Percentiles rank a stretch among this genome's conserved stretches.
phyloP scores from a whole-genome alignment of 2,113 vertebrate species.

The Thunnus thynnus region DNA sequence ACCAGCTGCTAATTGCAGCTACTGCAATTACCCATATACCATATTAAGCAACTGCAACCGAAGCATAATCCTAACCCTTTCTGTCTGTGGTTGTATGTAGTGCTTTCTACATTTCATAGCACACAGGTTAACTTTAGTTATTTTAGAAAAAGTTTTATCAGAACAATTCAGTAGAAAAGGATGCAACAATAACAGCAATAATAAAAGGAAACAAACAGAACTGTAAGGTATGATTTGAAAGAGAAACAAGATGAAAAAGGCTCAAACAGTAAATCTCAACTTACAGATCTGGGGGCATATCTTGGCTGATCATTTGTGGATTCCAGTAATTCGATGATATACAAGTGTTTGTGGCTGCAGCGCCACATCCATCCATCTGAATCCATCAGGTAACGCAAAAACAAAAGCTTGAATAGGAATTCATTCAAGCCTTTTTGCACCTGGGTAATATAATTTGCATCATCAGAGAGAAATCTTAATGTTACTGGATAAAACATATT shows the following conservation, averaged over 20 bases:
- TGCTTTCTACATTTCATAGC: no score
- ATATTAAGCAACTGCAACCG: neutral
- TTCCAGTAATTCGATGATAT: slow-evolving; percentile 89
- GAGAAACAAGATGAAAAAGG: neutral
- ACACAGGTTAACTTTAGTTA: neutral
- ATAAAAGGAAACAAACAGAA: neutral
- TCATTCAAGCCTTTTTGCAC: slow-evolving; percentile 87
- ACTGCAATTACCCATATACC: no score
- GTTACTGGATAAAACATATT: neutral
- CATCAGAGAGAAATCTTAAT: neutral
- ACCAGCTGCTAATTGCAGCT: neutral
- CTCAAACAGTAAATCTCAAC: neutral
- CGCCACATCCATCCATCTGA: slow-evolving; percentile 89
- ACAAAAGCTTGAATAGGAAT: slow-evolving; percentile 91
- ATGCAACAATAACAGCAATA: neutral
- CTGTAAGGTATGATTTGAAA: neutral
- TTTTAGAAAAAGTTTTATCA: neutral
- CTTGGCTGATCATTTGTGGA: slow-evolving; percentile 17
- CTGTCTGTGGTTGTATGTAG: neutral
- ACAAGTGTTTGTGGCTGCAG: slow-evolving; percentile 86
- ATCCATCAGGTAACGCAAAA: slow-evolving; percentile 88
- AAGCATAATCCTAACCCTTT: neutral
- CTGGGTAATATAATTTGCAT: slow-evolving; percentile 67
- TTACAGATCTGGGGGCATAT: slow-evolving; percentile 15
- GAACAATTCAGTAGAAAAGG: neutral